Evolutionary conservation across 2,797 vertebrate genomes (phyloP), one percentile per base, ranked within the genome.

Genomic region (Pipistrellus kuhlii): DNA sequence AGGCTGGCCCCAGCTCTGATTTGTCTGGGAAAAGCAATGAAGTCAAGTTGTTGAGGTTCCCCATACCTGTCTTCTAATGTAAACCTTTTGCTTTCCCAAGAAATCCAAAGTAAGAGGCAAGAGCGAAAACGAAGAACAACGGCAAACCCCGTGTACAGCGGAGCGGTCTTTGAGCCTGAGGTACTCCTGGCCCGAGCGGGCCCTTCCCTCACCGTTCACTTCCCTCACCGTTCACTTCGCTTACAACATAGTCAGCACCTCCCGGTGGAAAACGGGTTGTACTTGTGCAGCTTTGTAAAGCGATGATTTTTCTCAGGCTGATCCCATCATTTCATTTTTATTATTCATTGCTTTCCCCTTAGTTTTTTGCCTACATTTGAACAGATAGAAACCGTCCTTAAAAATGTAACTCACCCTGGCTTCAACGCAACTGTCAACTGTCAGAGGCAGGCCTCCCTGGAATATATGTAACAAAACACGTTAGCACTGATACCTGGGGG

Each of bases 51-150:
- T 25, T 71, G 15, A 18, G 90, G 25, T 90, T 97, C 83, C 94
- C 84, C 6, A 11, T 91, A 85, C n/a, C 6, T 14, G 25, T 72
- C 94, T 96, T 94, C 92, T 98, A 97, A 98, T 90, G 38, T n/a
- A 94, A 84, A 84, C 88, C 89, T 96, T 97, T 97, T 83, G 95
- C 96, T 96, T 85, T 88, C 97, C 95, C 20, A 98, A 99, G 99
- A 99, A 98, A 99, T 99, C 96, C 99, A 99, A 98, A 99, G 99
- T 98, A 99, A 99, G 97, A 97, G 99, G 93, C 99, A 99, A 98
- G 99, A 99, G 96, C 98, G 99, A 57, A 99, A 99, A 98, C 98
- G 99, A 97, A 99, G 99, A 98, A 99, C 99, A 82, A 99, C 99
- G 20, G 99, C 99, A 51, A 99, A 99, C 97, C 99, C 99, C 1